Conservation (phyloP, 2,888 invertebrate species). For the Nipponacmea schrenckii region DNA sequence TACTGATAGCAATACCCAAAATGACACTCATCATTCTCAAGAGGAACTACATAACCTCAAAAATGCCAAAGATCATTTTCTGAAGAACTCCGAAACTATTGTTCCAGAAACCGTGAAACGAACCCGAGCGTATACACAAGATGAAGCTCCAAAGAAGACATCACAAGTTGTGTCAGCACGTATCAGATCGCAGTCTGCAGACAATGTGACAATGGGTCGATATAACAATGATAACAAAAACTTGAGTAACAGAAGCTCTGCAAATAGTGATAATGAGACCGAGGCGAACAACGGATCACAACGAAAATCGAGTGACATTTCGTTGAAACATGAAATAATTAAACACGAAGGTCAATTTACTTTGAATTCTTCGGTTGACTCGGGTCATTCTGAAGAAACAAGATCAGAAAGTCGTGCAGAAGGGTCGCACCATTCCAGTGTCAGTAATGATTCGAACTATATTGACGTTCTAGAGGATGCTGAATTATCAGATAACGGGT, state of each 20-base stretch:
- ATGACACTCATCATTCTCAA: background rate
- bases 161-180: background rate
- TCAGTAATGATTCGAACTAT: background rate
- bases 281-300: too few relatives aligned
- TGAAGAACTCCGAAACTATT: background rate
- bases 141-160: background rate
- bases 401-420: too few relatives aligned
- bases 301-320: too few relatives aligned
- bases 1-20: background rate
- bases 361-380: too few relatives aligned
- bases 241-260: too few relatives aligned
- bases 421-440: background rate
- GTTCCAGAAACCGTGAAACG: background rate
- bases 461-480: background rate
- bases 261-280: too few relatives aligned
- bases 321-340: too few relatives aligned
- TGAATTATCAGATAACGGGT: background rate
- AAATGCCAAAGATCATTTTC: background rate
- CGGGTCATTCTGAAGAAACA: too few relatives aligned
- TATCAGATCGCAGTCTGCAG: background rate
- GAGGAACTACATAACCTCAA: conserved; percentile 2
- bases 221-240: too few relatives aligned
- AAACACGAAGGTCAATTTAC: too few relatives aligned
- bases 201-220: too few relatives aligned
- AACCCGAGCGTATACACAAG: background rate